Evolutionary conservation across 2,797 vertebrate species (phyloP), one percentile per base, ranked within the genome.

Genomic region (Caiman crocodilus): DNA sequence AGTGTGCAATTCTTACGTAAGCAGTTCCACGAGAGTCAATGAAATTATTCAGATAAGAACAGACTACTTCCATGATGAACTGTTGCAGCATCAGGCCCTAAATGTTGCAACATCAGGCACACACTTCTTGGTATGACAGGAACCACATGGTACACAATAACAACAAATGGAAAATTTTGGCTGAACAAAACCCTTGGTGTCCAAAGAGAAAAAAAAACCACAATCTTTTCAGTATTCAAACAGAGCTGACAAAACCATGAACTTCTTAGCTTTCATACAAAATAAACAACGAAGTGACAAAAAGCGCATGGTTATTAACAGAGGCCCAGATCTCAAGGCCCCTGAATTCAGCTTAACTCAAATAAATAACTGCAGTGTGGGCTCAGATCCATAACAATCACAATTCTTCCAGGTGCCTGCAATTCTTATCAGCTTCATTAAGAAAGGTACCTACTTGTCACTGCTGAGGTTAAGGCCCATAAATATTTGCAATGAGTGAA

Each of bases 61-160:
- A 35, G 67, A 69, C 32, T 93, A 95, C 96, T 94, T 96, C 80
- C 80, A 86, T 93, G 92, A 95, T 96, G 95, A 96, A 96, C 85
- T 97, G 93, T 78, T 88, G 74, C 63, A 95, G 91, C 84, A 89
- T 93, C 88, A 94, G 90, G 91, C 26, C 79, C n/a, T 89, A 95
- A 96, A 95, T 90, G 91, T 67, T 93, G 30, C 32, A 21, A 69
- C 20, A 21, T 69, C 20, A 32, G 67, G 67, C 42, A 42, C 42
- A 42, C 42, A 42, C 9, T 42, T 42, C 42, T 42, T 42, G 67
- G 20, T 35, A 13, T 14, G 20, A 12, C 30, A 69, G 67, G 35
- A 69, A 69, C 30, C n/a, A 32, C 23, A 21, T 35, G 17, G n/a
- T 20, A 20, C 30, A 50, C 23, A 73, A 90, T 91, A 95, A 76